Percentiles rank a stretch among this genome's conserved stretches.
phyloP scores from a whole-genome alignment of 1,140 invertebrate species.

The Leptonema lineaticorne region DNA sequence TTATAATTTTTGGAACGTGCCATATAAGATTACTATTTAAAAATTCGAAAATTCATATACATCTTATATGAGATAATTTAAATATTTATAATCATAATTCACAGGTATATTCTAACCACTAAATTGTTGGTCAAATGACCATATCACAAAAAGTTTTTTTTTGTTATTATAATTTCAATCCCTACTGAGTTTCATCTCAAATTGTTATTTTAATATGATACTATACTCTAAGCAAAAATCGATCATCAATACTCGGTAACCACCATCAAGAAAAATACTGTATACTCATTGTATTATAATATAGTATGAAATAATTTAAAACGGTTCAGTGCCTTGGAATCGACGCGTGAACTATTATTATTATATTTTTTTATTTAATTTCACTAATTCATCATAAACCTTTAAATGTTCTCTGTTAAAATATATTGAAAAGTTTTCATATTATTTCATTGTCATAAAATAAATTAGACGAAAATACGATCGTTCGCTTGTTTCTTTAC shows the following conservation, averaged over 20 bases:
- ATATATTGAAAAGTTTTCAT: no score
- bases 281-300: no score
- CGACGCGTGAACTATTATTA: neutral
- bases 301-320: slow-evolving; percentile 11
- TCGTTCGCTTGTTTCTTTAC: slow-evolving; percentile 31
- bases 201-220: neutral
- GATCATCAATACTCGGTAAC: neutral
- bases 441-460: neutral
- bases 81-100: neutral
- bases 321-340: neutral
- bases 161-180: neutral
- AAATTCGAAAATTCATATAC: no score
- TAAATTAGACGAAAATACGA: slow-evolving; percentile 36
- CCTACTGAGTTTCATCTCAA: neutral
- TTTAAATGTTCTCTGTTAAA: neutral
- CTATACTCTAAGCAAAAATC: neutral
- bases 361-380: neutral
- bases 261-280: neutral
- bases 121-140: neutral
- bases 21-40: no score
- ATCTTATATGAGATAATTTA: no score
- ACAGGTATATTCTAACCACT: neutral
- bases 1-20: no score
- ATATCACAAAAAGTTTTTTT: slow-evolving; percentile 17
- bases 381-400: neutral